Percentiles rank a stretch among this genome's conserved stretches.
These are phyloP conservation scores for Hirtodrosophila histrioides DNA, from an alignment of 2,888 invertebrate species.

Conservation along the genomic window DNA sequence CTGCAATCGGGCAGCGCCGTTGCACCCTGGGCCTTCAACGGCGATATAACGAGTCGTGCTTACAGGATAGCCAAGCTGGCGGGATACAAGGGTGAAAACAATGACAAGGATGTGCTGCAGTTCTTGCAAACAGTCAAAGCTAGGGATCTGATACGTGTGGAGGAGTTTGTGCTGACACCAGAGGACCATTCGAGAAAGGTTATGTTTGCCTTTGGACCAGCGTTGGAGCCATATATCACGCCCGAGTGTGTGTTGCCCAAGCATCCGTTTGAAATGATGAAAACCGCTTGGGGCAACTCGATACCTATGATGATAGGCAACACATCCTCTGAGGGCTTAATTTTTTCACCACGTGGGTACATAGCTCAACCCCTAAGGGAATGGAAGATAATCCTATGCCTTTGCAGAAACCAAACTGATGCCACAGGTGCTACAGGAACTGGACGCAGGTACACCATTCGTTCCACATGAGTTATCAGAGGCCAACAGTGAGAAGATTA, in stretches of 20 bases:
- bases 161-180: constrained; percentile 73
- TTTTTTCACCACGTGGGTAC: constrained; percentile 71
- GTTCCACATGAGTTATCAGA: constrained; percentile 78
- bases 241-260: constrained; percentile 82
- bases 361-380: too few relatives aligned
- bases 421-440: constrained; percentile 56
- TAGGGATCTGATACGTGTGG: constrained; percentile 74
- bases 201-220: constrained; percentile 81
- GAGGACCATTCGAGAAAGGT: constrained; percentile 71
- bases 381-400: background rate
- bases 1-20: constrained; percentile 81
- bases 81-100: constrained; percentile 82
- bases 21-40: constrained; percentile 74
- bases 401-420: constrained; percentile 56
- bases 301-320: constrained; percentile 83
- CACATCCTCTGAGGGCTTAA: constrained; percentile 82
- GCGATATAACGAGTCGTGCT: constrained; percentile 65
- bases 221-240: constrained; percentile 81
- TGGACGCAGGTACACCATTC: constrained; percentile 66
- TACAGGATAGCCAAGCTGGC: constrained; percentile 77
- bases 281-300: constrained; percentile 82
- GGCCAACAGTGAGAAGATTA: constrained; percentile 56
- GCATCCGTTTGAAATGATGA: constrained; percentile 80
- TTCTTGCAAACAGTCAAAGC: constrained; percentile 80
- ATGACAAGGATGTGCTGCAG: constrained; percentile 82